Conservation (phyloP, 2,888 invertebrate genomes). For the Aphidius colemani region DNA sequence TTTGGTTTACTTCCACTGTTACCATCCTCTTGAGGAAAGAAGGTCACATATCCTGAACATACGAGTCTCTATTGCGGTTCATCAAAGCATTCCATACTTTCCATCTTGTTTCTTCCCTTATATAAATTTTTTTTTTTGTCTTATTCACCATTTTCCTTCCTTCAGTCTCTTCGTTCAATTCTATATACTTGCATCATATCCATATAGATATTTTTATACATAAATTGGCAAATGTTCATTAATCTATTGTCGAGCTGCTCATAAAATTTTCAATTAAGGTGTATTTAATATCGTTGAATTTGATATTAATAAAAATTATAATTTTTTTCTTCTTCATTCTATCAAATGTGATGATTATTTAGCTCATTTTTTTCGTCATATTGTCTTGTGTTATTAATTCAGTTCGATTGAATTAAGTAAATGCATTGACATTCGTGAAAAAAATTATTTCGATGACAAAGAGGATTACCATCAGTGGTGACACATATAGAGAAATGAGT, state of each 20-base stretch:
- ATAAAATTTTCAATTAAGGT: no score
- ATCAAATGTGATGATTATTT: no score
- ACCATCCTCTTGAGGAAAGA: not conserved
- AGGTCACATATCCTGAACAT: conserved; percentile 17
- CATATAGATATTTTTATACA: no score
- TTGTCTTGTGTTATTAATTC: no score
- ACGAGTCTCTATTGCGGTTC: conserved; percentile 49
- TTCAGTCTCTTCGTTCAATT: conserved; percentile 18
- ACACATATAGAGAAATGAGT: conserved; percentile 8
- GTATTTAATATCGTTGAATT: no score
- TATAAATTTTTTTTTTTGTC: conserved; percentile 22
- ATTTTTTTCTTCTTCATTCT: no score
- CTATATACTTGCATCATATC: conserved; percentile 18
- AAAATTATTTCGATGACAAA: conserved; percentile 22
- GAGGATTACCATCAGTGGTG: conserved; percentile 26
- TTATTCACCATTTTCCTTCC: conserved; percentile 27
- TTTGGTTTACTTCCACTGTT: not conserved
- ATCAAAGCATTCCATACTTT: conserved; percentile 58
- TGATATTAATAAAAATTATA: no score
- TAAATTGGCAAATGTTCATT: no score
- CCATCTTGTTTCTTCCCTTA: conserved; percentile 30
- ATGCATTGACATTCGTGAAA: no score
- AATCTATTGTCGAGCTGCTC: no score
- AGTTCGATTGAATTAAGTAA: no score
- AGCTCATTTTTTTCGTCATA: no score